Evolutionary conservation across 2,888 invertebrate species (phyloP).

Genomic region (Drosophila quinaria): DNA sequence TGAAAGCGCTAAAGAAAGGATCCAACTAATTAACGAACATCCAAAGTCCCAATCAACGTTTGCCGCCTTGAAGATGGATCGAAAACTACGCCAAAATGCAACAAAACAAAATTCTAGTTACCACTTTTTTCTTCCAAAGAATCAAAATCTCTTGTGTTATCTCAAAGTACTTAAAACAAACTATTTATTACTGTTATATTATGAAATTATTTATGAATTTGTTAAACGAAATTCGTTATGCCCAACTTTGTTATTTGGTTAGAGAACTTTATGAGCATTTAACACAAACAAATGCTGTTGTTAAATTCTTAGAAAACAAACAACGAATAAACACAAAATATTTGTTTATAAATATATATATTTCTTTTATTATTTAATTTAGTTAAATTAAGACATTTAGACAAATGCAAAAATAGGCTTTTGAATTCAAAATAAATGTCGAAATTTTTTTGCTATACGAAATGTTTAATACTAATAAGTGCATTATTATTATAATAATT

Average conservation of each 20-base stretch:
- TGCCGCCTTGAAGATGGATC: conserved; percentile 25
- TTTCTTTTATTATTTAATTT: conserved; percentile 26
- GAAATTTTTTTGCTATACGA: conserved; percentile 21
- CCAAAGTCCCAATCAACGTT: background rate
- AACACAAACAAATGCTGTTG: conserved; percentile 16
- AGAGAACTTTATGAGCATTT: conserved; percentile 22
- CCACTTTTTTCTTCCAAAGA: conserved; percentile 64
- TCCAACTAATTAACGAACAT: conserved; percentile 39
- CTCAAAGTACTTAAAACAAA: conserved; percentile 29
- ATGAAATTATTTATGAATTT: conserved; percentile 54
- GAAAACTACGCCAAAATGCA: conserved; percentile 52
- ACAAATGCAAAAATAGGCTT: conserved; percentile 30
- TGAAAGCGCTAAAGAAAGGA: conserved; percentile 86
- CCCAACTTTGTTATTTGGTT: conserved; percentile 36
- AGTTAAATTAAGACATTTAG: conserved; percentile 26
- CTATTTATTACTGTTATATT: conserved; percentile 59
- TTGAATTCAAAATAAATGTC: conserved; percentile 12
- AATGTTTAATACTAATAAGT: conserved; percentile 54
- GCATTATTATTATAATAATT: conserved; percentile 39
- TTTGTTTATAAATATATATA: conserved; percentile 17
- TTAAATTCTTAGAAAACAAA: conserved; percentile 10
- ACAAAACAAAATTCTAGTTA: conserved; percentile 46
- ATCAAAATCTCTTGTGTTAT: conserved; percentile 63
- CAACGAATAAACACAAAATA: conserved; percentile 32
- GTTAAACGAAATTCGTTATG: conserved; percentile 37